Base-by-base conservation (phyloP, 1,140 invertebrate species). In the Tetramorium parvispinum region DNA sequence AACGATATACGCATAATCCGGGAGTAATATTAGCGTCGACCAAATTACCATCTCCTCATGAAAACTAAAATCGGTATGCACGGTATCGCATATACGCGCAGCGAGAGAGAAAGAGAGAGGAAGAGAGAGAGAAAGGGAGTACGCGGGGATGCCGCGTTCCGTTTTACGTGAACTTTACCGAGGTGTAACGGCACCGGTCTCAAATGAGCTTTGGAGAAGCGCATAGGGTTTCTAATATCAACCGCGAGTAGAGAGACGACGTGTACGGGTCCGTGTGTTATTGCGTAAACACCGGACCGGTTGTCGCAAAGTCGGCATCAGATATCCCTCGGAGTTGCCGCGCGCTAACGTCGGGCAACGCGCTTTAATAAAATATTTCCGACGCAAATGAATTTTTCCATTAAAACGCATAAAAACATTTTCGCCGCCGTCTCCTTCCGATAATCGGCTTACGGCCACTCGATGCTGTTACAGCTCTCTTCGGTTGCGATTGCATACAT, bases 201-300 rank as follows among this genome's bases (percentile, higher is more conserved):
- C 71, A 90, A 90, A 90, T 87, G 77, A 91, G 86, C 88, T 90
- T 86, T 88, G 24, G 37, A 70, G 18, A 53, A 76, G 18, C 86
- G 46, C 77, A 51, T 77, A 85, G 63, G 89, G 87, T 88, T 90
- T 91, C 89, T 86, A 88, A 81, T 81, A 85, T 91, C 73, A 83
- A 59, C 49, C 18, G 8, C 53, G 77, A n/a, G 51, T 53, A 81
- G 75, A 81, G 75, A 85, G 63, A 27, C 57, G 61, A 53, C 13
- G 27, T 37, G 37, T 24, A 46, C 59, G 53, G 10, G n/a, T 55
- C 57, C 46, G 43, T 32, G 51, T 73, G 86, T 89, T 89, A 40
- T 24, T 24, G 51, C 61, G 65, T 85, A 88, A 90, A 90, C 88
- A 90, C 43, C 61, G 65, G 71, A 68, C 75, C 75, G 76, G 86